phyloP scores from a whole-genome alignment of 2,113 vertebrate genomes.

The Pseudorasbora parva region DNA sequence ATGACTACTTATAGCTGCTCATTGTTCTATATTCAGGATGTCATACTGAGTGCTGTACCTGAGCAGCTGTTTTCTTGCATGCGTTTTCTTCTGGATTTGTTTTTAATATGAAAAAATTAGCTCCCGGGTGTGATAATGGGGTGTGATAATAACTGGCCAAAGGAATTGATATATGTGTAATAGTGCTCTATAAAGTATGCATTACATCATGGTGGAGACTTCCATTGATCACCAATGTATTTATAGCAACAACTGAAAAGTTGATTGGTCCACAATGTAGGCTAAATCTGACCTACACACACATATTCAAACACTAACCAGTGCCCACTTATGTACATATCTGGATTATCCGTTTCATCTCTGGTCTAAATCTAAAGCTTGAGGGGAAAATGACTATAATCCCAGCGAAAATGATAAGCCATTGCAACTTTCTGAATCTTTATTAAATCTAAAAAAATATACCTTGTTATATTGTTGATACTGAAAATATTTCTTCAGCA shows the following conservation, averaged over 20 bases:
- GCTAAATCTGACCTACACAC: background rate
- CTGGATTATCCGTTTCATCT: conserved; percentile 71
- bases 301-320: conserved; percentile 58
- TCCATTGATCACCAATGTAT: background rate
- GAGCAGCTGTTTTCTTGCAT: conserved; percentile 47
- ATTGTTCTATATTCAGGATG: conserved; percentile 58
- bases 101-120: background rate
- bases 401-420: conserved; percentile 34
- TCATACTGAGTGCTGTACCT: conserved; percentile 48
- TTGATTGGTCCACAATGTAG: background rate
- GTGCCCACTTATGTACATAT: conserved; percentile 69
- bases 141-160: too few species aligned
- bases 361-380: conserved; percentile 70
- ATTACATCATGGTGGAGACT: conserved; percentile 4
- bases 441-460: background rate
- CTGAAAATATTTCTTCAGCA: background rate
- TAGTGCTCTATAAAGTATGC: conserved; percentile 5
- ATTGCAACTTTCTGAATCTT: background rate
- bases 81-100: background rate
- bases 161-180: background rate
- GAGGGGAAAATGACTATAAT: conserved; percentile 61
- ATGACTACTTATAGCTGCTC: conserved; percentile 43
- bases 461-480: background rate
- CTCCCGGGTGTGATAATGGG: background rate
- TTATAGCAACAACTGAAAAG: conserved; percentile 34